phyloP scores from a whole-genome alignment of 1,140 invertebrate genomes.

The Acromyrmex heyeri region DNA sequence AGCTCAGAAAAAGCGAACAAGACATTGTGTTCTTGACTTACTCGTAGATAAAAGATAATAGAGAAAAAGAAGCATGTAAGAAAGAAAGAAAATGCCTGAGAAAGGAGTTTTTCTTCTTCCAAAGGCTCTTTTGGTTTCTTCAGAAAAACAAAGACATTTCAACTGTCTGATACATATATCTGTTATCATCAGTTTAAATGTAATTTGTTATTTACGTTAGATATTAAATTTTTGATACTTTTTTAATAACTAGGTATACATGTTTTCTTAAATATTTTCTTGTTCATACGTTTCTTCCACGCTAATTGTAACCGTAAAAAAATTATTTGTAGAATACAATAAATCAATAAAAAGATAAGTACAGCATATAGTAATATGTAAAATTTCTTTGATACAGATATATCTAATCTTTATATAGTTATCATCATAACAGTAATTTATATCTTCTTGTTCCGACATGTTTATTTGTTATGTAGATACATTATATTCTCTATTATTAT shows the following conservation, averaged over 20 bases:
- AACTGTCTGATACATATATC: not conserved
- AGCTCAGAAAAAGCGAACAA: slow-evolving; percentile 20
- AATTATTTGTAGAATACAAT: not conserved
- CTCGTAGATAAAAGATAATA: not conserved
- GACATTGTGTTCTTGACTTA: not conserved
- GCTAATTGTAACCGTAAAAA: not conserved
- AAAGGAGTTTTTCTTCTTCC: not conserved
- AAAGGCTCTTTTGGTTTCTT: not conserved
- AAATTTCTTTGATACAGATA: not conserved
- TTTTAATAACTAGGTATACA: not conserved
- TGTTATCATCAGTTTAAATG: not conserved
- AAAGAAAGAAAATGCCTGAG: not conserved
- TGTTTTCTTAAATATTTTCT: not conserved
- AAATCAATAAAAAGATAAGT: not conserved
- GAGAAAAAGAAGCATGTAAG: not conserved
- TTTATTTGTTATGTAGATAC: slow-evolving; percentile 58
- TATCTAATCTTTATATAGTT: slow-evolving; percentile 35
- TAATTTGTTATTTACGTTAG: not conserved
- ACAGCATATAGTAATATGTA: not conserved
- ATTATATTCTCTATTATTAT: slow-evolving; percentile 57
- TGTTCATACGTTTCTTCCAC: not conserved
- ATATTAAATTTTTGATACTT: not conserved
- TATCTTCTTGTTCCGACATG: slow-evolving; percentile 48
- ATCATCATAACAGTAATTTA: slow-evolving; percentile 43
- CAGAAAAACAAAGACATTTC: not conserved